phyloP scores from a whole-genome alignment of 2,888 invertebrate species.

The Coleophora deauratella region DNA sequence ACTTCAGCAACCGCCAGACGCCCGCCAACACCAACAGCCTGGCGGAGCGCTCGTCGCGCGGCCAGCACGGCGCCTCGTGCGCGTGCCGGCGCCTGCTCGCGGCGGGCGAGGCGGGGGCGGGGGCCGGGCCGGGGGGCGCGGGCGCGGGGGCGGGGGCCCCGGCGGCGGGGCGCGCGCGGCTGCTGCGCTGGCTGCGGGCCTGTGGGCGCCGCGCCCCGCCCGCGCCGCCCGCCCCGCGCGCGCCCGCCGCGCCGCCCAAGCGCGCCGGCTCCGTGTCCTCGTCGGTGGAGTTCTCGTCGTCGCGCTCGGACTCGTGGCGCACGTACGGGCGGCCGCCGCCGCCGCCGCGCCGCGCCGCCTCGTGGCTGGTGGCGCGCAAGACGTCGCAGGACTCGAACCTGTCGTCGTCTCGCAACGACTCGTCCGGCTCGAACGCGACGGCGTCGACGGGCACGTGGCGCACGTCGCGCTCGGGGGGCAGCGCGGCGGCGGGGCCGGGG shows the following conservation, averaged over 20 bases:
- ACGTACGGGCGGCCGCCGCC: slow-evolving; percentile 85
- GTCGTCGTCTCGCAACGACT: slow-evolving; percentile 92
- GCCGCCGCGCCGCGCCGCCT: slow-evolving; percentile 86
- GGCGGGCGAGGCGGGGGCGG: slow-evolving; percentile 74
- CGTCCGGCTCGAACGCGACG: slow-evolving; percentile 90
- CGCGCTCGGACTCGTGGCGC: slow-evolving; percentile 91
- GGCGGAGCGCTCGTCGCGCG: slow-evolving; percentile 84
- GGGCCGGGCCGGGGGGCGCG: no score
- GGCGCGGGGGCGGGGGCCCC: slow-evolving; percentile 53
- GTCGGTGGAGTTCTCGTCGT: slow-evolving; percentile 92
- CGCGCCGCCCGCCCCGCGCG: slow-evolving; percentile 27
- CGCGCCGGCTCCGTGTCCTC: slow-evolving; percentile 89
- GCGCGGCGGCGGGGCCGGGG: slow-evolving; percentile 76
- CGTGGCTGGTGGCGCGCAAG: slow-evolving; percentile 93
- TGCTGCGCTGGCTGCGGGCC: slow-evolving; percentile 49
- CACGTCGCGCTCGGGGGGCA: slow-evolving; percentile 88
- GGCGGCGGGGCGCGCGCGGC: slow-evolving; percentile 76
- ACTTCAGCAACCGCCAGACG: slow-evolving; percentile 90
- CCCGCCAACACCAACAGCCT: slow-evolving; percentile 90
- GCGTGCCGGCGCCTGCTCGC: slow-evolving; percentile 78
- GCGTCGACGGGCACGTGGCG: slow-evolving; percentile 94
- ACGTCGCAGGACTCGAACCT: slow-evolving; percentile 94
- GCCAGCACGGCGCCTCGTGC: slow-evolving; percentile 78
- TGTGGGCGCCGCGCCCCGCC: slow-evolving; percentile 48
- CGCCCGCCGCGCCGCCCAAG: slow-evolving; percentile 26